Conservation (phyloP, 1,140 invertebrate genomes). For the Prorops nasuta region DNA sequence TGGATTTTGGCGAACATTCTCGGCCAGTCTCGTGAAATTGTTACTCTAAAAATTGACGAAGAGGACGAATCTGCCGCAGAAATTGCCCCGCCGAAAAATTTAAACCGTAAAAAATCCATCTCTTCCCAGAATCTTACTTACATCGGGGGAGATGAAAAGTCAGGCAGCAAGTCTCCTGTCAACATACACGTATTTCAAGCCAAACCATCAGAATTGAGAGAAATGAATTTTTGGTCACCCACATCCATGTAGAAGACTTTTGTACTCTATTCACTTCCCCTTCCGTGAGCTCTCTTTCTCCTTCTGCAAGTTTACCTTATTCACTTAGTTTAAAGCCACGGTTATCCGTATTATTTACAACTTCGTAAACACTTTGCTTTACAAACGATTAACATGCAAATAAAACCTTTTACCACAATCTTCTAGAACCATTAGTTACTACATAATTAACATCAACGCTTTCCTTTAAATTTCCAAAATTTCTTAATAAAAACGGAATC, state of each 20-base stretch:
- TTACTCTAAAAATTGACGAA: slow-evolving; percentile 42
- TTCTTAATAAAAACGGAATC: too few relatives aligned
- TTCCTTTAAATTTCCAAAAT: too few relatives aligned
- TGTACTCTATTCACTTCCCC: too few relatives aligned
- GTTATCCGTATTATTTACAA: too few relatives aligned
- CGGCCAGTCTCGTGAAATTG: slow-evolving; percentile 45
- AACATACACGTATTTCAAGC: slow-evolving; percentile 52
- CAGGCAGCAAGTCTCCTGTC: slow-evolving; percentile 15
- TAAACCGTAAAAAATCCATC: slow-evolving; percentile 49
- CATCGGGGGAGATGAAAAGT: slow-evolving; percentile 46
- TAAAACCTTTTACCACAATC: too few relatives aligned
- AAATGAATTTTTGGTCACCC: slow-evolving; percentile 83
- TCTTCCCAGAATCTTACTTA: slow-evolving; percentile 56
- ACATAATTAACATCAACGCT: too few relatives aligned
- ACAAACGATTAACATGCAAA: too few relatives aligned
- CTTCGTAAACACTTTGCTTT: too few relatives aligned
- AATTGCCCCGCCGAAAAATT: slow-evolving; percentile 17
- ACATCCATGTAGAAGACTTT: slow-evolving; percentile 80
- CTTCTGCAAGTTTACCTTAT: too few relatives aligned
- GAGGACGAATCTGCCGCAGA: slow-evolving; percentile 38
- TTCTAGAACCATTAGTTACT: too few relatives aligned
- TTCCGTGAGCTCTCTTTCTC: too few relatives aligned
- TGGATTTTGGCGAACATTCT: slow-evolving; percentile 59
- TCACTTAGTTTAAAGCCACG: too few relatives aligned
- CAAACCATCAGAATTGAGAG: slow-evolving; percentile 70